These are phyloP conservation scores for Beroe forskalii DNA, from an alignment of 37 sponge, comb jelly and placozoan species.

Conservation along the genomic window DNA sequence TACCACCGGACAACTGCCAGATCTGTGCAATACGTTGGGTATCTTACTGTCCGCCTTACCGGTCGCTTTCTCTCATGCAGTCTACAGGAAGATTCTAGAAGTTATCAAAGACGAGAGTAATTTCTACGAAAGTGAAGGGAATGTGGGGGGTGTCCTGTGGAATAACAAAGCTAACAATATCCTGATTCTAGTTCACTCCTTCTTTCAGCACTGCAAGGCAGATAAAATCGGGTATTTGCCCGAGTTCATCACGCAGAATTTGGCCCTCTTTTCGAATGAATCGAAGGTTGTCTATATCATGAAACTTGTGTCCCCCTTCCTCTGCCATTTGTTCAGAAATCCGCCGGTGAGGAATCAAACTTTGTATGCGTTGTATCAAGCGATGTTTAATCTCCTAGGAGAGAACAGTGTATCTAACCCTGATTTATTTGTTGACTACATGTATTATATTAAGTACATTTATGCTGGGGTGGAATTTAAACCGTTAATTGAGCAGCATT, in stretches of 20 bases:
- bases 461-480: constrained; percentile 54
- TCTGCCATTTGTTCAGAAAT: not conserved
- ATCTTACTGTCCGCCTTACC: constrained; percentile 35
- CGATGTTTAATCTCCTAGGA: constrained; percentile 17
- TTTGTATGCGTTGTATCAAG: constrained; percentile 36
- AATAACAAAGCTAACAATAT: constrained; percentile 19
- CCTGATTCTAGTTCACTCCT: constrained; percentile 25
- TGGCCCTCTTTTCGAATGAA: not conserved
- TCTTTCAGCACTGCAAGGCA: constrained; percentile 52
- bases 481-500: constrained; percentile 51
- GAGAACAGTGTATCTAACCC: constrained; percentile 52
- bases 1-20: constrained; percentile 9
- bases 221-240: constrained; percentile 37
- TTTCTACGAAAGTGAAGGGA: constrained; percentile 38
- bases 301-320: constrained; percentile 47
- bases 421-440: constrained; percentile 59
- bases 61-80: constrained; percentile 36
- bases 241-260: constrained; percentile 54
- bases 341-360: not conserved
- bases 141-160: constrained; percentile 23
- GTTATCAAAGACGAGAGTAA: not conserved
- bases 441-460: constrained; percentile 59
- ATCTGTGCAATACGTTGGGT: constrained; percentile 35
- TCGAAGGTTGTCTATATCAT: constrained; percentile 19
- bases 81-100: constrained; percentile 9